Evolutionary conservation across 2,888 invertebrate species (phyloP), one percentile per base, ranked within the genome.

Genomic region (Latheticus oryzae): DNA sequence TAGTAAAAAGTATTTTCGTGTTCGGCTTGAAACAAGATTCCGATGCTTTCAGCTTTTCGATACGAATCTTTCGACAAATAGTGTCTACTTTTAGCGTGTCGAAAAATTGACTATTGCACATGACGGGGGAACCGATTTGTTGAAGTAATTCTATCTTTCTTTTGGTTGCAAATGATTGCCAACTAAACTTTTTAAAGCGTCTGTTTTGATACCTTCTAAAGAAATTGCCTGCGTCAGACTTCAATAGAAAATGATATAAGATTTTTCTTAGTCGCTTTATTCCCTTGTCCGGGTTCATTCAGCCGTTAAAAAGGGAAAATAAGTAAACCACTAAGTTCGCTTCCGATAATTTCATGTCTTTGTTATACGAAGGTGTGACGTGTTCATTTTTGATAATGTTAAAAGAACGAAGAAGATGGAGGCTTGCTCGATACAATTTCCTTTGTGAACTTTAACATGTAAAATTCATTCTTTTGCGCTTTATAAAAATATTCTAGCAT

Each of bases 101-200:
- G n/a, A n/a, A n/a, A n/a, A n/a, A n/a, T n/a, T n/a, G n/a, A n/a
- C n/a, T n/a, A n/a, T n/a, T n/a, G n/a, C n/a, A n/a, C n/a, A n/a
- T n/a, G n/a, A n/a, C n/a, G n/a, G n/a, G n/a, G n/a, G n/a, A n/a
- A n/a, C n/a, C n/a, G n/a, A n/a, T n/a, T n/a, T n/a, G n/a, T n/a
- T n/a, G n/a, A n/a, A n/a, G n/a, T n/a, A n/a, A n/a, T n/a, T n/a
- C n/a, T n/a, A n/a, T n/a, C n/a, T n/a, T n/a, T n/a, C n/a, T n/a
- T n/a, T n/a, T n/a, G n/a, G 52, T 65, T 65, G 65, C 62, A 62
- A 62, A 64, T 64, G 60, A 65, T 65, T 64, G 64, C 64, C 58
- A 58, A 59, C 61, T 64, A 60, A 63, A 64, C 12, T 28, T 66
- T 63, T 53, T 52, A 48, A 58, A 47, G 48, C 53, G 60, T 55